Base-by-base conservation (phyloP, 2,888 invertebrate genomes). In the Hydropsyche betteni region DNA sequence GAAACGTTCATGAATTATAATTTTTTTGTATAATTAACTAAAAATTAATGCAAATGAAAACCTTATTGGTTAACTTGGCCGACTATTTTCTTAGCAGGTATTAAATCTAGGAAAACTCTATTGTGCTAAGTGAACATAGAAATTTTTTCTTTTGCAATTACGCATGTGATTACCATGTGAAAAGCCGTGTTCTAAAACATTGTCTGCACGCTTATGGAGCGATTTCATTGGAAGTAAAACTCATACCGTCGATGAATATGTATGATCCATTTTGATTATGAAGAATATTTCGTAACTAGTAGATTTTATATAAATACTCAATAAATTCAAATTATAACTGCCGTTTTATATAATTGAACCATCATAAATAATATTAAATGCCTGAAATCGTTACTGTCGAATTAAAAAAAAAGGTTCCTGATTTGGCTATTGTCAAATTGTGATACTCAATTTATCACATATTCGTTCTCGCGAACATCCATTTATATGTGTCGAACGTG, bases 181-280 rank as follows among this genome's bases (percentile, higher is more conserved):
- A 70, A 70, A n/a, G 33, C 33, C 52, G 12, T 33, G 53, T 34
- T 70, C 53, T 12, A 53, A 53, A 16, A 50, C 69, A 69, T n/a
- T 51, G 50, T 24, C 16, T 50, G 50, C 51, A 10, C 8, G 51
- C 51, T 44, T 24, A 44, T 44, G 69, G 34, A 58, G 16, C 68
- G 34, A 68, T 69, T 24, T 44, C 69, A 51, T 44, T 44, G 44
- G 10, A 44, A 36, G 69, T 50, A 16, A 5, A 5, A 14, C 24
- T 36, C 51, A 50, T n/a, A 24, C 68, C 50, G 7, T 69, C 50
- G 50, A 14, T 69, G 69, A 69, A 69, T 69, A 69, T 69, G 69
- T 44, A 69, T 69, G 36, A 69, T 12, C n/a, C 50, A 5, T 36
- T 44, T 69, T 5, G 44, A 44, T 69, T 44, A 44, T 69, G 69